Base-by-base conservation (phyloP, 2,888 invertebrate genomes). In the Agrenia bidenticulata region DNA sequence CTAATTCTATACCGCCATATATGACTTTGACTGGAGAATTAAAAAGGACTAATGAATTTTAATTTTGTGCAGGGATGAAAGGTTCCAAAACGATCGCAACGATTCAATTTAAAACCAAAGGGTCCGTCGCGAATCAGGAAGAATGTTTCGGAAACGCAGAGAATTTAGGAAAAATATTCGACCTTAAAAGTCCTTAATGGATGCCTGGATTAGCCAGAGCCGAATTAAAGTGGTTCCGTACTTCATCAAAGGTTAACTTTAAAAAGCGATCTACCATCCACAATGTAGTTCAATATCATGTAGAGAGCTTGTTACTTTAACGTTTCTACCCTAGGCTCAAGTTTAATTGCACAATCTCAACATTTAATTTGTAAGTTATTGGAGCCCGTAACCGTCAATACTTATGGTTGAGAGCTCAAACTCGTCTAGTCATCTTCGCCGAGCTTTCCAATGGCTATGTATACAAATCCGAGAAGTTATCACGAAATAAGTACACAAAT, bases 81-180 rank as follows among this genome's bases (percentile, higher is more conserved):
- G 74, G 75, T 15, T 61, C 62, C 32, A 51, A 64, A 11, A 69
- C 70, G 13, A 69, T 76, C 23, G 60, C 65, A 15, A 70, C 72
- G 37, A 66, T 76, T 13, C 54, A 69, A 4, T 76, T 67, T 64
- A 64, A 69, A 49, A 69, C 73, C 32, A 65, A 72, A 41, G 62
- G 51, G 11, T 65, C 70, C 4, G 55, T 58, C 9, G 59, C 17
- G n/a, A 13, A 69, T 15, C 59, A 67, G n/a, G 70, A 66, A 39
- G 61, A 69, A 58, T 49, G 61, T n/a, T 76, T 74, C 42, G 76
- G 76, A 21, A 62, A 60, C 15, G 71, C 70, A 17, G 70, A 60
- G 13, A 66, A 76, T 51, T 50, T 66, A 57, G 75, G 74, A 27
- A 76, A 73, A 65, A 57, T 76, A 21, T 67, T 72, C 11, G 72